Evolutionary conservation across 2,113 vertebrate genomes (phyloP).

Genomic region (Meles meles): DNA sequence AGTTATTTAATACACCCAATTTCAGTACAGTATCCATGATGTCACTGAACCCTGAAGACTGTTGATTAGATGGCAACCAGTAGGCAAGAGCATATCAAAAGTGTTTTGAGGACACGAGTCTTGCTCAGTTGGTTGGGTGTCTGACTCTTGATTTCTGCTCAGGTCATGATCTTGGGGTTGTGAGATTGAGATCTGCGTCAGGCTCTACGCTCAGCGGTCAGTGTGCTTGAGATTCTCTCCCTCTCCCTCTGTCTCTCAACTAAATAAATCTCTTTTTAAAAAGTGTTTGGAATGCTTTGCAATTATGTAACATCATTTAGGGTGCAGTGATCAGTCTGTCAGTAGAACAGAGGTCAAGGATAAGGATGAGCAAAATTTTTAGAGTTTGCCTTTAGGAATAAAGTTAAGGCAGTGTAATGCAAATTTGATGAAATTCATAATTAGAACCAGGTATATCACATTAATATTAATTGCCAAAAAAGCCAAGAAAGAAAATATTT

Average conservation of each 20-base stretch:
- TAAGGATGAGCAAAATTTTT: neutral
- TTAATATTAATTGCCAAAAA: slow-evolving; percentile 1
- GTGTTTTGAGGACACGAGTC: neutral
- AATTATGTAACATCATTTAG: neutral
- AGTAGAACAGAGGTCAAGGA: neutral
- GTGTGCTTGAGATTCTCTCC: neutral
- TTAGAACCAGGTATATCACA: neutral
- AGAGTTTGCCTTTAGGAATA: slow-evolving; percentile 19
- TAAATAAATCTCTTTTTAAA: neutral
- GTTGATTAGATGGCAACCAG: neutral
- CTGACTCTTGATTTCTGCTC: neutral
- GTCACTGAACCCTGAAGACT: neutral
- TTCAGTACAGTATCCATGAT: neutral
- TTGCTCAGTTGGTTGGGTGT: neutral
- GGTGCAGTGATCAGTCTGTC: neutral
- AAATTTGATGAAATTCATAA: neutral
- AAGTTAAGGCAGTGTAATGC: neutral
- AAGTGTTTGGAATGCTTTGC: neutral
- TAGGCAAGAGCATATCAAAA: neutral
- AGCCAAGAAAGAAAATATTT: slow-evolving; percentile 6
- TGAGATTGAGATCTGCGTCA: neutral
- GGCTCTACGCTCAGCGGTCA: neutral
- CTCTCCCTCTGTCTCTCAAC: neutral
- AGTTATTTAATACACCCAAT: neutral
- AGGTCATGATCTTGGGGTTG: neutral